Conservation (phyloP, 2,113 vertebrate genomes). For the Sula dactylatra region DNA sequence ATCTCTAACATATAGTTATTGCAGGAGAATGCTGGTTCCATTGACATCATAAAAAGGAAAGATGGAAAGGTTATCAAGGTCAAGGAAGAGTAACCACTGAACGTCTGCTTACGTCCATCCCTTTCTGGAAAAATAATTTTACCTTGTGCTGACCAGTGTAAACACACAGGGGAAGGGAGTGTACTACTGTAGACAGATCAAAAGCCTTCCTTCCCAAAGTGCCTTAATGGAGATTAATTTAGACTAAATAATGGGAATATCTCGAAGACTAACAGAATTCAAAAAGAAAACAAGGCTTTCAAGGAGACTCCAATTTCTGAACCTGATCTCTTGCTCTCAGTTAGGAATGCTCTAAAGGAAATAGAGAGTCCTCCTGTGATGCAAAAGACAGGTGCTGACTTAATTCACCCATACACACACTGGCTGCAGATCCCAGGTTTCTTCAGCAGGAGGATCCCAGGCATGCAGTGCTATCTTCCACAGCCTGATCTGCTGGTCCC, state of each 20-base stretch:
- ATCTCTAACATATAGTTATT: background rate
- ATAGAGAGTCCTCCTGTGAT: background rate
- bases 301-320: background rate
- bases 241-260: background rate
- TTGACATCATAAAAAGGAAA: background rate
- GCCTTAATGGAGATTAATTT: background rate
- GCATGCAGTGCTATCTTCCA: constrained; percentile 94
- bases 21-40: background rate
- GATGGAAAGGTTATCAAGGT: background rate
- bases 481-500: constrained; percentile 96
- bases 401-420: constrained; percentile 76
- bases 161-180: background rate
- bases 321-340: background rate
- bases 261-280: background rate
- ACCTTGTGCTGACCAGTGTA: background rate
- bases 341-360: background rate
- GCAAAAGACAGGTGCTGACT: background rate
- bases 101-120: background rate
- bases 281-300: background rate
- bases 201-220: background rate
- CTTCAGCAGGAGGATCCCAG: constrained; percentile 88
- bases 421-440: constrained; percentile 75
- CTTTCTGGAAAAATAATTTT: background rate
- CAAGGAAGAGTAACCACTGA: background rate
- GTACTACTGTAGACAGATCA: background rate